These are phyloP conservation scores for Andrena praecox DNA, from an alignment of 2,888 invertebrate species.

Conservation along the genomic window DNA sequence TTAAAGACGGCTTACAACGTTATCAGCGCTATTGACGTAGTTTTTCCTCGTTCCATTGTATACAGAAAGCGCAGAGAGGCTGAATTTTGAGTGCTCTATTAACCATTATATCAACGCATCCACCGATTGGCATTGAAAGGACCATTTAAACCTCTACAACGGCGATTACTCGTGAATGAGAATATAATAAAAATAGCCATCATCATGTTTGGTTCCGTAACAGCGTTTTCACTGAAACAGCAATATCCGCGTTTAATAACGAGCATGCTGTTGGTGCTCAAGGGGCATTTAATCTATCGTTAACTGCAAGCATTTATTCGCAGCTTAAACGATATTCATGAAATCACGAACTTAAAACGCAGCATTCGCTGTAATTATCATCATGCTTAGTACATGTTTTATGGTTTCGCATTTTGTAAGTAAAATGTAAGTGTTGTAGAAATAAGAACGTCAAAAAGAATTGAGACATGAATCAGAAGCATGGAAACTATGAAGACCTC, in stretches of 20 bases:
- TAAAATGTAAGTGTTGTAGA: neutral
- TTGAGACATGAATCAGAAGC: neutral
- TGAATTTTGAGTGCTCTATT: slow-evolving; percentile 49
- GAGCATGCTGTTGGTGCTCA: slow-evolving; percentile 28
- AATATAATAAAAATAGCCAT: slow-evolving; percentile 52
- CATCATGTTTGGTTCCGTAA: slow-evolving; percentile 29
- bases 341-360: neutral
- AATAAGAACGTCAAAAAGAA: too few species aligned
- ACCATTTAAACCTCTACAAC: slow-evolving; percentile 48
- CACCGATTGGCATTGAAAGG: slow-evolving; percentile 48
- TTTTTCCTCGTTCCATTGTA: slow-evolving; percentile 22
- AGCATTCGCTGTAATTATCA: neutral
- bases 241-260: slow-evolving; percentile 39
- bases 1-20: slow-evolving; percentile 27
- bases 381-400: neutral
- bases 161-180: slow-evolving; percentile 45
- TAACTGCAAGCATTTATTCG: slow-evolving; percentile 7
- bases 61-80: neutral
- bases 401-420: neutral
- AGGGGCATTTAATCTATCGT: slow-evolving; percentile 39
- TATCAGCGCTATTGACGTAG: slow-evolving; percentile 19
- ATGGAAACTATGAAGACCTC: neutral
- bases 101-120: slow-evolving; percentile 53
- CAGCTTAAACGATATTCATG: neutral
- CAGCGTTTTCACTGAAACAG: slow-evolving; percentile 40